A percentile compares a stretch with the other conserved stretches of the same genome.
Evolutionary conservation across 1,140 invertebrate genomes (phyloP).

Genomic region (Polyergus mexicanus): DNA sequence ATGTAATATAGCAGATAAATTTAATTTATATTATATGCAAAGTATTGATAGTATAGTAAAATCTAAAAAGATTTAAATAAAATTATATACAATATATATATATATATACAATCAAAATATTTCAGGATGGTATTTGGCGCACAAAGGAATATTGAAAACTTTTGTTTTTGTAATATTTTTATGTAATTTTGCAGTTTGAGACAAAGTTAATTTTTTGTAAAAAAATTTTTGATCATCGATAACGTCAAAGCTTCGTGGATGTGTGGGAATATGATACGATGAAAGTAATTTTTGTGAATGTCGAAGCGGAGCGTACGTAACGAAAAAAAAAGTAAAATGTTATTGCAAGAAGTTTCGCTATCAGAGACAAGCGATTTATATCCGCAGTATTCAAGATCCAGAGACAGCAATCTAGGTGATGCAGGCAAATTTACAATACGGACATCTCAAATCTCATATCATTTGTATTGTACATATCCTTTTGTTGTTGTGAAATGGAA

Average conservation of each 20-base stretch:
- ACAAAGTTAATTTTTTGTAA: too few species aligned
- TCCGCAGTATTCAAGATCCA: background rate
- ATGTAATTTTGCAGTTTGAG: background rate
- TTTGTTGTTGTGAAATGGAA: background rate
- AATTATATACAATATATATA: too few species aligned
- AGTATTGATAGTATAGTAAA: too few species aligned
- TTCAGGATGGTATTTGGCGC: too few species aligned
- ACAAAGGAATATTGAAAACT: too few species aligned
- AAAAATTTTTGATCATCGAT: background rate
- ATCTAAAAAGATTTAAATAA: too few species aligned
- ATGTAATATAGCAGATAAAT: too few species aligned
- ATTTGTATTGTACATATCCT: background rate
- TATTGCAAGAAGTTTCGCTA: constrained; percentile 2
- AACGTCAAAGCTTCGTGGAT: background rate
- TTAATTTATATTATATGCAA: too few species aligned
- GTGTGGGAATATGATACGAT: too few species aligned
- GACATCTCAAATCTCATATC: background rate
- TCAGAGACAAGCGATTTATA: constrained; percentile 6
- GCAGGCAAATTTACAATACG: constrained; percentile 19
- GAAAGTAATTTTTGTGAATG: background rate
- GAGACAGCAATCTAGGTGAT: background rate
- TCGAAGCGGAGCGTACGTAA: background rate
- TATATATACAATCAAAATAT: too few species aligned
- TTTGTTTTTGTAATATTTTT: background rate
- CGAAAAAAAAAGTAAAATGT: constrained; percentile 36